phyloP scores from a whole-genome alignment of 2,113 vertebrate genomes.

The Eclectus roratus region DNA sequence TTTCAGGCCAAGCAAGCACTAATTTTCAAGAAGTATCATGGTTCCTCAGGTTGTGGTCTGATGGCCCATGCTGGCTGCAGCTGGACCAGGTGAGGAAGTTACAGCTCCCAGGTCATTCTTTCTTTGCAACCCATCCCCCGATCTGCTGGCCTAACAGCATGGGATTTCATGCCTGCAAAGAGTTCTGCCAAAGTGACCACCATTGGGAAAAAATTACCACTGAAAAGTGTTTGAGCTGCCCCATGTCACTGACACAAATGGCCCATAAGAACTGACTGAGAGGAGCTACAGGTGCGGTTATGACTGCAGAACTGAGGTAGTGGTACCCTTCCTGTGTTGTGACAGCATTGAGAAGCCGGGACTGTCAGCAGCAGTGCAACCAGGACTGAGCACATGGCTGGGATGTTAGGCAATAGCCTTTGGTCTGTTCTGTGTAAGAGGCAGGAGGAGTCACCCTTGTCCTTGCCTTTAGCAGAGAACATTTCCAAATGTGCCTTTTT shows the following conservation, averaged over 20 bases:
- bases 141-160: neutral
- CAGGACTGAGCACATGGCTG: neutral
- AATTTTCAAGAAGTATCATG: neutral
- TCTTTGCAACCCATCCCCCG: neutral
- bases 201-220: neutral
- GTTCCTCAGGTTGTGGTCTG: neutral
- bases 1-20: neutral
- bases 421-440: neutral
- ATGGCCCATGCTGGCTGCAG: neutral
- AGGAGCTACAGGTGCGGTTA: neutral
- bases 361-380: neutral
- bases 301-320: neutral
- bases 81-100: neutral
- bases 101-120: neutral
- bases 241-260: neutral
- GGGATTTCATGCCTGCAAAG: neutral
- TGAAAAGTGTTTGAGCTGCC: neutral
- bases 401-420: neutral
- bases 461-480: neutral
- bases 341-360: neutral
- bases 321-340: fast-evolving
- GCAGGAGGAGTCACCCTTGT: neutral
- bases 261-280: neutral
- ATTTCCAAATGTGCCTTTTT: neutral
- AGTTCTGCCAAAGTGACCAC: neutral